Conservation (phyloP, 2,113 vertebrate species). For the Sinocyclocheilus grahami region DNA sequence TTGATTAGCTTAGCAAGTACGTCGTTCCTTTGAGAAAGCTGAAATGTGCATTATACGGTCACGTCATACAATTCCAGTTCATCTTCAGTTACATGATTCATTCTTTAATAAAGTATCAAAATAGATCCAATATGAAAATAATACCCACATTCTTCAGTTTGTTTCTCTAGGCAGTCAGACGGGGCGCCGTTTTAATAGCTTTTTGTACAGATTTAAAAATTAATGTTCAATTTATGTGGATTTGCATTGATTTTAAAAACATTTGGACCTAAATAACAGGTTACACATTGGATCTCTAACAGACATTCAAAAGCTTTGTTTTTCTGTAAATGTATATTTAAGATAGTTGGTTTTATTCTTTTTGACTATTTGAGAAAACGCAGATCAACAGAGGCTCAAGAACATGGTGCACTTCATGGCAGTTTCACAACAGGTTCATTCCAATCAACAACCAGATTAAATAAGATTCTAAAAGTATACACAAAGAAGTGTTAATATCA, state of each 20-base stretch:
- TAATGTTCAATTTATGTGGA: background rate
- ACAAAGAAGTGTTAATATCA: constrained; percentile 31
- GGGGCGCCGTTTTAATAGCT: background rate
- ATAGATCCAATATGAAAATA: constrained; percentile 44
- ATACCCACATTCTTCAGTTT: constrained; percentile 25
- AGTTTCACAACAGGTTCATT: background rate
- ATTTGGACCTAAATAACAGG: background rate
- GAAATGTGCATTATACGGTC: background rate
- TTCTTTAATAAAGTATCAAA: constrained; percentile 41
- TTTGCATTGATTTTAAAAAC: background rate
- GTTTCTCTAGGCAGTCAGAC: constrained; percentile 7
- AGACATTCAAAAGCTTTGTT: background rate
- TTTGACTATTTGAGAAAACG: background rate
- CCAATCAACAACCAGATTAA: constrained; percentile 20
- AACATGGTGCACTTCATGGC: background rate
- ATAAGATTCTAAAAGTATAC: constrained; percentile 29
- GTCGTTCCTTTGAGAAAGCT: constrained; percentile 3
- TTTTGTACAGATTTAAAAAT: background rate
- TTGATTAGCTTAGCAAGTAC: background rate
- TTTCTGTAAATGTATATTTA: background rate
- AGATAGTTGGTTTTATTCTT: too few relatives aligned
- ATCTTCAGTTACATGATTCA: background rate
- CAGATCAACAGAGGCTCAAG: background rate
- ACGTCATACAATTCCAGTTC: constrained; percentile 4
- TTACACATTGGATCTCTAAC: background rate